Evolutionary conservation across 2,113 vertebrate species (phyloP).

Genomic region (Gallinago media): DNA sequence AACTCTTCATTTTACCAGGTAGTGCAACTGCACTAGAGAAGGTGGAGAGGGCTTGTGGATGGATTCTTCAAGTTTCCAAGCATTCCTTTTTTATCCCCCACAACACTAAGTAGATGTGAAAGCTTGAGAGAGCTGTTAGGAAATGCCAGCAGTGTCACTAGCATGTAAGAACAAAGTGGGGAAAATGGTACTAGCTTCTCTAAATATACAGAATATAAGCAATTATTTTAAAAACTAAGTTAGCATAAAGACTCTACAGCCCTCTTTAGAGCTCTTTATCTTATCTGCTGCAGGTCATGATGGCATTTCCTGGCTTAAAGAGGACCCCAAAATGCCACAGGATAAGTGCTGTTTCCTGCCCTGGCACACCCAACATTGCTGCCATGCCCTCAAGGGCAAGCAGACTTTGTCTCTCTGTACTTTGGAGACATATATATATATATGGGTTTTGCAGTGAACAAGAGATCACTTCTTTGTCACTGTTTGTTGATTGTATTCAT

Average conservation of each 20-base stretch:
- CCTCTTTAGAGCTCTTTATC: slow-evolving; percentile 41
- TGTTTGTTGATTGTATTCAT: not conserved
- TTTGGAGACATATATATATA: not conserved
- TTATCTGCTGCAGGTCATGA: slow-evolving; percentile 74
- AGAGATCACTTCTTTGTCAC: not conserved
- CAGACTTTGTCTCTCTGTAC: not conserved
- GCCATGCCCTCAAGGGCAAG: not conserved
- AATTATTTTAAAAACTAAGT: not conserved
- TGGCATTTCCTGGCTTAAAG: slow-evolving; percentile 77
- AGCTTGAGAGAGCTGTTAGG: not conserved
- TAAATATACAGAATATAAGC: not conserved
- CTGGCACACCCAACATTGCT: slow-evolving; percentile 66
- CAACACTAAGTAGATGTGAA: not conserved
- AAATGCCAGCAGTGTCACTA: not conserved
- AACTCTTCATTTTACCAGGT: slow-evolving; percentile 17
- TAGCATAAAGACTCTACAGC: not conserved
- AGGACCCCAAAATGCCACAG: slow-evolving; percentile 75
- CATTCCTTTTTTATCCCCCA: not conserved
- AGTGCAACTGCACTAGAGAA: not conserved
- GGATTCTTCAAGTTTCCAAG: not conserved
- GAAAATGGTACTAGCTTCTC: not conserved
- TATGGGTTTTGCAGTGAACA: not conserved
- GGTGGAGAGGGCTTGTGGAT: not conserved
- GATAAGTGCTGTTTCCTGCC: slow-evolving; percentile 79
- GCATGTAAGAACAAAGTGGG: not conserved